Percentiles rank a stretch among this genome's conserved stretches.
These are phyloP conservation scores for Dryobates pubescens DNA, from an alignment of 2,797 vertebrate genomes.

Conservation along the genomic window DNA sequence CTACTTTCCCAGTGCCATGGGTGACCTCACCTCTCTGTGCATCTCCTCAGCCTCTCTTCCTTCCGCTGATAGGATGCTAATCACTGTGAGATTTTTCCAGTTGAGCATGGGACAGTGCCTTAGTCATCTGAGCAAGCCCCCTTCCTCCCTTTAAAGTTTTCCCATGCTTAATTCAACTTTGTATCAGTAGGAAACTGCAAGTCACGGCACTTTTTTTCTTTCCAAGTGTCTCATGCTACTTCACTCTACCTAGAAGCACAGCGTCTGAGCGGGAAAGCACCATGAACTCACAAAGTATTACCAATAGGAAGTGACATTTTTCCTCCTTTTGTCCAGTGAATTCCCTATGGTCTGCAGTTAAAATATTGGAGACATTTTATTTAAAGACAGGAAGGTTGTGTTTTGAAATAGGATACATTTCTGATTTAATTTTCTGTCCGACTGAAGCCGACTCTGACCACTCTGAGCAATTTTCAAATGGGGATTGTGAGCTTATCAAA, in stretches of 20 bases:
- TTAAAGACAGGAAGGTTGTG: conserved; percentile 77
- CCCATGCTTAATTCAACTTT: conserved; percentile 50
- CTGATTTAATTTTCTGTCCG: conserved; percentile 46
- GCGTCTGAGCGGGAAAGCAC: conserved; percentile 40
- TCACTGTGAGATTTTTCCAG: conserved; percentile 53
- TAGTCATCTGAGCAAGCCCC: conserved; percentile 46
- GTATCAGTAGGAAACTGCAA: conserved; percentile 71
- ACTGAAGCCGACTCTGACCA: neutral
- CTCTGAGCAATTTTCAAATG: neutral
- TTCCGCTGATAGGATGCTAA: conserved; percentile 47
- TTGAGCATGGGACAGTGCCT: neutral
- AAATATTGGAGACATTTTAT: conserved; percentile 45
- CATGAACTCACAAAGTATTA: conserved; percentile 31
- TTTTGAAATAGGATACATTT: conserved; percentile 57
- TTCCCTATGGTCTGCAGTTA: conserved; percentile 51
- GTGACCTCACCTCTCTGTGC: neutral
- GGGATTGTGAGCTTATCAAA: neutral
- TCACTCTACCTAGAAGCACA: neutral
- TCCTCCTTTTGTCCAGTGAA: conserved; percentile 90
- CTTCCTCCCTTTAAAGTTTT: conserved; percentile 53
- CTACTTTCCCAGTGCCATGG: neutral
- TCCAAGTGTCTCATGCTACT: conserved; percentile 28
- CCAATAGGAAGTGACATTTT: conserved; percentile 87
- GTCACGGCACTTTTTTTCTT: conserved; percentile 18
- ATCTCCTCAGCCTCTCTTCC: conserved; percentile 44